Evolutionary conservation across 2,113 vertebrate species (phyloP).

Genomic region (Ochotona curzoniae): DNA sequence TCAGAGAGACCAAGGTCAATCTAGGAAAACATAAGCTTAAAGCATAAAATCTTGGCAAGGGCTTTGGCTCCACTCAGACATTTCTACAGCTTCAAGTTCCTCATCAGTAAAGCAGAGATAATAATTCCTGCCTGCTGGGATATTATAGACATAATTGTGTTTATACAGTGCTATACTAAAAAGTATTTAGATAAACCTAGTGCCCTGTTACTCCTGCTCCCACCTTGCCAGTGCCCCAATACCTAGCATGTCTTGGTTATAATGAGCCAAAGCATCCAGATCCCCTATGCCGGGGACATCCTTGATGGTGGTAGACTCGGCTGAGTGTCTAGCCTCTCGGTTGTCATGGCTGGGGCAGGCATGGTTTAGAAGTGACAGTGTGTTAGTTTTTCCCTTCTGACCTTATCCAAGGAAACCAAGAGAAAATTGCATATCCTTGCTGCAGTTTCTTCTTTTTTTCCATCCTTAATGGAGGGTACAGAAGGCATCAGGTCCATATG

Average conservation of each 20-base stretch:
- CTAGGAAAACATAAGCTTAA: not conserved
- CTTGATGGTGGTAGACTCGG: not conserved
- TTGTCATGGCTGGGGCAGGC: not conserved
- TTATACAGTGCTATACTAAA: not conserved
- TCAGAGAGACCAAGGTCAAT: not conserved
- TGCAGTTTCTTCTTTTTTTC: conserved; percentile 16
- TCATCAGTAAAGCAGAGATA: not conserved
- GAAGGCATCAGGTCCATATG: conserved; percentile 83
- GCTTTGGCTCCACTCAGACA: not conserved
- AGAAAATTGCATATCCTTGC: conserved; percentile 66
- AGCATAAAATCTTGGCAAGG: not conserved
- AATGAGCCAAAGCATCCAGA: not conserved
- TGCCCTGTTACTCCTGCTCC: not conserved
- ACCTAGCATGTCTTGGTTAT: not conserved
- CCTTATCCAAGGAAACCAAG: conserved; percentile 54
- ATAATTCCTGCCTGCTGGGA: not conserved
- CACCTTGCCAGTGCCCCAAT: not conserved
- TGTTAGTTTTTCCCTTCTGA: not conserved
- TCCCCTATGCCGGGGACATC: not conserved
- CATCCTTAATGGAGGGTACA: conserved; percentile 54
- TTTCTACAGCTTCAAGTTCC: not conserved
- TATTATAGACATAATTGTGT: not conserved
- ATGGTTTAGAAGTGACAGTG: not conserved
- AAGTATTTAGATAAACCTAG: not conserved
- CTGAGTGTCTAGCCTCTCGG: not conserved